phyloP scores from a whole-genome alignment of 1,140 invertebrate genomes.

The Leucophenga varia region DNA sequence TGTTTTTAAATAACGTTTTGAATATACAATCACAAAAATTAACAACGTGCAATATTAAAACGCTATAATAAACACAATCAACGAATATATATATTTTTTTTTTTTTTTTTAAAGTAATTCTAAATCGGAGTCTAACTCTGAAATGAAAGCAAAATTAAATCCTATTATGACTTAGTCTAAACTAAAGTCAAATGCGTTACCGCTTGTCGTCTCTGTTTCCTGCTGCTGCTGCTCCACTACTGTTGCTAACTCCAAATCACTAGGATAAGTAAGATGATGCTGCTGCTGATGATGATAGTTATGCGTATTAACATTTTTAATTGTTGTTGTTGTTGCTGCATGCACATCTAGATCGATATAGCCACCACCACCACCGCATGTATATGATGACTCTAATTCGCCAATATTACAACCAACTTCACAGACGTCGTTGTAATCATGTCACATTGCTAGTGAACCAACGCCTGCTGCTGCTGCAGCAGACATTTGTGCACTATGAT shows the following conservation, averaged over 20 bases:
- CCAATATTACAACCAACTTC: neutral
- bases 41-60: slow-evolving; percentile 55
- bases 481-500: slow-evolving; percentile 45
- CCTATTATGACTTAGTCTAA: slow-evolving; percentile 7
- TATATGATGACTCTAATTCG: neutral
- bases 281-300: neutral
- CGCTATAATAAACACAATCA: neutral
- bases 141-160: too few relatives aligned
- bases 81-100: too few relatives aligned
- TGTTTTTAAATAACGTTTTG: slow-evolving; percentile 17
- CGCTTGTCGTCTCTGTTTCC: too few relatives aligned
- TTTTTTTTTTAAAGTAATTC: too few relatives aligned
- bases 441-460: slow-evolving; percentile 51
- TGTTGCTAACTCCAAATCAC: slow-evolving; percentile 22
- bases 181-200: too few relatives aligned
- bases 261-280: slow-evolving; percentile 22
- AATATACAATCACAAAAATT: slow-evolving; percentile 56
- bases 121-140: too few relatives aligned
- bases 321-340: slow-evolving; percentile 7
- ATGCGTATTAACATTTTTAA: neutral
- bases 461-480: slow-evolving; percentile 38
- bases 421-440: slow-evolving; percentile 21
- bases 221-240: slow-evolving; percentile 13
- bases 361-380: slow-evolving; percentile 12
- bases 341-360: slow-evolving; percentile 14